phyloP scores from a whole-genome alignment of 2,888 invertebrate species.

The Brenthis hecate region DNA sequence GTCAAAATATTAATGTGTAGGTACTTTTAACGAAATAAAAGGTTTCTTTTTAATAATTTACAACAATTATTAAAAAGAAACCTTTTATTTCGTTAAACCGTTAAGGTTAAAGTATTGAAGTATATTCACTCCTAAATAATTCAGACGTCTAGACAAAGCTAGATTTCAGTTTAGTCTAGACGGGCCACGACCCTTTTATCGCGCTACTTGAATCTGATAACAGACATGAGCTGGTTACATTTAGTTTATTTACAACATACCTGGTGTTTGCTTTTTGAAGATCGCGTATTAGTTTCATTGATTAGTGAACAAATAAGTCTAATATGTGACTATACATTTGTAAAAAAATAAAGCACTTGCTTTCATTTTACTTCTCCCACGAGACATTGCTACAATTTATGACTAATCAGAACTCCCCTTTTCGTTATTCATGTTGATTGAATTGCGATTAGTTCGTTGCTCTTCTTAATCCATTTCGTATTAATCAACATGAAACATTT shows the following conservation, averaged over 20 bases:
- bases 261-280: background rate
- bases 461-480: too few species aligned
- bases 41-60: too few species aligned
- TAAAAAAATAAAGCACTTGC: too few species aligned
- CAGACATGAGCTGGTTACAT: conserved; percentile 22
- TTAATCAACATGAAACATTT: too few species aligned
- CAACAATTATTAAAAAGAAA: background rate
- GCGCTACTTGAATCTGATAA: conserved; percentile 32
- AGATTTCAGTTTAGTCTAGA: conserved; percentile 68
- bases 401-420: too few species aligned
- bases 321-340: background rate
- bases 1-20: too few species aligned
- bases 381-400: too few species aligned
- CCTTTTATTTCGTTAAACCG: conserved; percentile 3
- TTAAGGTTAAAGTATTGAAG: conserved; percentile 32
- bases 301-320: background rate
- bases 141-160: conserved; percentile 68
- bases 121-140: conserved; percentile 47
- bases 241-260: conserved; percentile 26
- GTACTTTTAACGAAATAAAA: too few species aligned
- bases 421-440: too few species aligned
- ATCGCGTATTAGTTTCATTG: background rate
- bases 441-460: too few species aligned
- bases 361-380: too few species aligned
- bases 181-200: conserved; percentile 65